Percentiles rank a stretch among this genome's conserved stretches.
Evolutionary conservation across 1,140 invertebrate species (phyloP).

Genomic region (Lasaia peninsularis): DNA sequence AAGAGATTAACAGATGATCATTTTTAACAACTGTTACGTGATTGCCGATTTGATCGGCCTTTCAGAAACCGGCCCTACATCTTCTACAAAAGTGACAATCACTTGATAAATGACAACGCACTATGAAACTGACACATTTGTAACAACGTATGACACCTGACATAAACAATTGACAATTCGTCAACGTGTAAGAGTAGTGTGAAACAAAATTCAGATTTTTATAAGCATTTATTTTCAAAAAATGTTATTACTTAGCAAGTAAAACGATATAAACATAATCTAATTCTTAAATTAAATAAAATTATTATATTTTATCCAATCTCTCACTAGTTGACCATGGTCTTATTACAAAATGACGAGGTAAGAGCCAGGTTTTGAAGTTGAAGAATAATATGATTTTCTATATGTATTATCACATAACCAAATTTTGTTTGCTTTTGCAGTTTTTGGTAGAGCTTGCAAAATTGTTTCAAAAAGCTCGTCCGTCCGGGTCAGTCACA

Average conservation of each 20-base stretch:
- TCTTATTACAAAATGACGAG: conserved; percentile 82
- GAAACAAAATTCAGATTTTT: background rate
- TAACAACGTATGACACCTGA: background rate
- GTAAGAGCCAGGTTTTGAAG: conserved; percentile 60
- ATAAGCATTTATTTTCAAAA: background rate
- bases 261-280: background rate
- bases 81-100: too few relatives aligned
- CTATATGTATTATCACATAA: conserved; percentile 29
- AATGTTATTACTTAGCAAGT: background rate
- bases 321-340: conserved; percentile 71
- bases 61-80: too few relatives aligned
- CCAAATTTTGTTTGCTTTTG: conserved; percentile 38
- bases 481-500: conserved; percentile 80
- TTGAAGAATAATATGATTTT: background rate
- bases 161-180: conserved; percentile 17
- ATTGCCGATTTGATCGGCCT: too few relatives aligned
- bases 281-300: background rate
- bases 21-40: too few relatives aligned
- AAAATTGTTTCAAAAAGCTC: conserved; percentile 83
- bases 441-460: conserved; percentile 83
- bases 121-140: too few relatives aligned
- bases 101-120: too few relatives aligned
- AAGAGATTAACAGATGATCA: too few relatives aligned
- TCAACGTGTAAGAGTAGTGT: conserved; percentile 23
- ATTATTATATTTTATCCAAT: background rate